phyloP scores from a whole-genome alignment of 1,140 invertebrate genomes.

The Meloidogyne floridensis region DNA sequence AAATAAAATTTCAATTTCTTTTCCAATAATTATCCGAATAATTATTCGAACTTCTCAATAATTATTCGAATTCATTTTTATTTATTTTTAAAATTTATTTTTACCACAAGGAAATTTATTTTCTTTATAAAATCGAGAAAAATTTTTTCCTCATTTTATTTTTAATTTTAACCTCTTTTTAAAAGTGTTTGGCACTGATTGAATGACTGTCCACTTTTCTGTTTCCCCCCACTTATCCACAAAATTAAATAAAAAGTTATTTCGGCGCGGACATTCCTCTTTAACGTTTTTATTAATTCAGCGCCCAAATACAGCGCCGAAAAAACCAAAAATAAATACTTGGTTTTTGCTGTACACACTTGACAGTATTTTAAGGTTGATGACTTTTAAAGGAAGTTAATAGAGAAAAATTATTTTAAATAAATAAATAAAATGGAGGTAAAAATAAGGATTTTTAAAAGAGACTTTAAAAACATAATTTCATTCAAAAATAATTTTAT shows the following conservation, averaged over 20 bases:
- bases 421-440: too few relatives aligned
- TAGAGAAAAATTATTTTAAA: not conserved
- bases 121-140: too few relatives aligned
- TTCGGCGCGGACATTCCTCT: not conserved
- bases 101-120: too few relatives aligned
- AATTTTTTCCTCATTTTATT: not conserved
- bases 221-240: not conserved
- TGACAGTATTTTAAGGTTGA: not conserved
- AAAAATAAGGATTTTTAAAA: too few relatives aligned
- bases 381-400: slow-evolving; percentile 1
- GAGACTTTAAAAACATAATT: too few relatives aligned
- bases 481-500: too few relatives aligned
- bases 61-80: too few relatives aligned
- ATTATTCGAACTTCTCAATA: not conserved
- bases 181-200: not conserved
- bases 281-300: not conserved
- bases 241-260: not conserved
- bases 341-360: not conserved
- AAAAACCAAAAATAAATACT: not conserved
- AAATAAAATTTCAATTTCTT: not conserved
- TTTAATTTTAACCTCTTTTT: not conserved
- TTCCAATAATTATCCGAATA: too few relatives aligned
- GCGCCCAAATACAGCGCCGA: not conserved
- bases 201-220: not conserved
- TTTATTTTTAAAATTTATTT: too few relatives aligned